A percentile compares a stretch with the other conserved stretches of the same genome.
Evolutionary conservation across 2,888 invertebrate species (phyloP).

Genomic region (Spialia ferax): DNA sequence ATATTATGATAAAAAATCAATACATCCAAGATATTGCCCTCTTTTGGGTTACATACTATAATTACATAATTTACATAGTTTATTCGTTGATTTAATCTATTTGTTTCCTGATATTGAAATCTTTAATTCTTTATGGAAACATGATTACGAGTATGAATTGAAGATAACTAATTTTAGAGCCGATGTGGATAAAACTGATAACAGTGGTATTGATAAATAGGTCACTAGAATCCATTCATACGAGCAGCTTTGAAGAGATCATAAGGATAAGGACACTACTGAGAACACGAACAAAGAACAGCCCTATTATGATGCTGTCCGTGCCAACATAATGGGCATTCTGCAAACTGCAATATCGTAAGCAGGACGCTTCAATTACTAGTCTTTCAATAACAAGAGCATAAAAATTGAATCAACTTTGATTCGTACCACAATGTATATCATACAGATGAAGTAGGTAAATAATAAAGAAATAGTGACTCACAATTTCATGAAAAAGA

Average conservation of each 20-base stretch:
- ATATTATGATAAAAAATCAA: not conserved
- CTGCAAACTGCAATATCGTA: conserved; percentile 21
- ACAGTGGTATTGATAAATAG: conserved; percentile 1
- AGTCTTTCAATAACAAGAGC: conserved; percentile 10
- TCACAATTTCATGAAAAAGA: too few relatives aligned
- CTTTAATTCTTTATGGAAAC: too few relatives aligned
- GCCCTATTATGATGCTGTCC: conserved; percentile 4
- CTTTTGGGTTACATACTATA: not conserved
- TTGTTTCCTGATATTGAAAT: not conserved
- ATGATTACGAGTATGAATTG: not conserved
- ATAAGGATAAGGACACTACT: conserved; percentile 15
- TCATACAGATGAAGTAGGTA: not conserved
- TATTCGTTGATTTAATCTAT: not conserved
- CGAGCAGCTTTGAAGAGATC: conserved; percentile 5
- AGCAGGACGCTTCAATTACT: conserved; percentile 34
- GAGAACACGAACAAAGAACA: conserved; percentile 9
- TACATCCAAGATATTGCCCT: not conserved
- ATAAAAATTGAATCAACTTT: conserved; percentile 11
- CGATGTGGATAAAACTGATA: not conserved
- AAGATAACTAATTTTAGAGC: not conserved
- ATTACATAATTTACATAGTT: not conserved
- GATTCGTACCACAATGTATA: not conserved
- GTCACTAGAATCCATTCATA: conserved; percentile 7
- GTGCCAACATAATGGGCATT: conserved; percentile 19
- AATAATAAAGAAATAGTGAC: not conserved